phyloP scores from a whole-genome alignment of 2,888 invertebrate genomes.

The Drosophila atripex region DNA sequence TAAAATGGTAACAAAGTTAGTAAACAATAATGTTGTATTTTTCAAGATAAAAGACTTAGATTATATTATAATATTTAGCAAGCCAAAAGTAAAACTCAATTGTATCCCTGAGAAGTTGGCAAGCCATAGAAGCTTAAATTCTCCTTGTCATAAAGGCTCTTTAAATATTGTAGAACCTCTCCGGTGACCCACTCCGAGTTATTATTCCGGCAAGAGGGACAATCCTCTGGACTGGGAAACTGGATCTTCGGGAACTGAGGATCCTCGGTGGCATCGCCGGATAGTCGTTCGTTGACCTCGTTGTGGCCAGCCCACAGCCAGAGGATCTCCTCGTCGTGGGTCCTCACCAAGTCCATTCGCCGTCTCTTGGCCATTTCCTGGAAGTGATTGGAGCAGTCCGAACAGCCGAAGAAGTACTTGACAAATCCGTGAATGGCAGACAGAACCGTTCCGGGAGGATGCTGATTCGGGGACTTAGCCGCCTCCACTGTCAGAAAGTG shows the following conservation, averaged over 20 bases:
- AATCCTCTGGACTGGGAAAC: constrained; percentile 40
- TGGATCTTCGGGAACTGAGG: constrained; percentile 85
- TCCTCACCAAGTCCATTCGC: constrained; percentile 17
- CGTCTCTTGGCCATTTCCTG: constrained; percentile 83
- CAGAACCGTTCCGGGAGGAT: constrained; percentile 42
- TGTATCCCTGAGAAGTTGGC: constrained; percentile 51
- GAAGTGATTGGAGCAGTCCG: constrained; percentile 94
- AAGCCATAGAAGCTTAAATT: constrained; percentile 64
- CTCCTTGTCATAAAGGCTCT: constrained; percentile 33
- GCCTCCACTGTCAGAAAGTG: constrained; percentile 93
- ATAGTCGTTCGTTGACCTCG: constrained; percentile 92
- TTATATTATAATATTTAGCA: not conserved
- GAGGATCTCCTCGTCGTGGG: constrained; percentile 88
- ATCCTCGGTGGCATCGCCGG: constrained; percentile 94
- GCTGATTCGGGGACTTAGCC: constrained; percentile 14
- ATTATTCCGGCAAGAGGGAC: constrained; percentile 27
- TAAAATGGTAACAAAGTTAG: not conserved
- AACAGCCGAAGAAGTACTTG: constrained; percentile 93
- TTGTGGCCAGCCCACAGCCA: constrained; percentile 98
- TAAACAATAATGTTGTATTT: not conserved
- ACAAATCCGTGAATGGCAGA: constrained; percentile 58
- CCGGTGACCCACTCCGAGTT: constrained; percentile 4
- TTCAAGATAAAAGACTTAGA: too few relatives aligned
- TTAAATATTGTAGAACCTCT: constrained; percentile 49
- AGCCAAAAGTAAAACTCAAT: constrained; percentile 3